A percentile compares a stretch with the other conserved stretches of the same genome.
Conservation (phyloP, 2,113 vertebrate species). For the Bubo blakistoni region DNA sequence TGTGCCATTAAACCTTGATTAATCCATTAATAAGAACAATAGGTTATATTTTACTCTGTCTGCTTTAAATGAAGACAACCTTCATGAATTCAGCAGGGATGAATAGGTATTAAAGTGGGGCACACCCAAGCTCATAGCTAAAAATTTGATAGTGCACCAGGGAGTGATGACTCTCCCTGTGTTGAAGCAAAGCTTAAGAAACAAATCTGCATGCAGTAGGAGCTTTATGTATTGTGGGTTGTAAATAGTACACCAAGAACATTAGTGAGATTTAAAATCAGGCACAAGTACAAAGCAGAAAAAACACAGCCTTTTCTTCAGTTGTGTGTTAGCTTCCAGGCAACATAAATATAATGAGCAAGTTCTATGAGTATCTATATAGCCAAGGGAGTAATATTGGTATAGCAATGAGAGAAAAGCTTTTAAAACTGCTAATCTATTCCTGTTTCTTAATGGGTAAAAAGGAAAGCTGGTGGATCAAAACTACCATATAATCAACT, state of each 20-base stretch:
- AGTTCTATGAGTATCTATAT: not conserved
- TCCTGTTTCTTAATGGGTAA: not conserved
- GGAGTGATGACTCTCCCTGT: not conserved
- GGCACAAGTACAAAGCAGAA: not conserved
- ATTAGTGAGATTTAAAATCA: slow-evolving; percentile 1
- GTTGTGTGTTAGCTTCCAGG: not conserved
- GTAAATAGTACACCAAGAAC: not conserved
- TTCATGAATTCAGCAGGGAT: not conserved
- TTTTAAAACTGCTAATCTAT: not conserved
- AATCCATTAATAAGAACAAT: not conserved
- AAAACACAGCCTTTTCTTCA: not conserved
- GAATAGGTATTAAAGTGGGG: not conserved
- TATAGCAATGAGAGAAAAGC: not conserved
- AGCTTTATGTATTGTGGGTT: not conserved
- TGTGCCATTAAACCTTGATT: slow-evolving; percentile 9
- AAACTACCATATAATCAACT: not conserved
- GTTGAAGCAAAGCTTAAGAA: not conserved
- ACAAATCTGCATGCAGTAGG: not conserved
- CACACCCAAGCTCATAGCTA: not conserved
- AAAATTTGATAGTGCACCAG: not conserved
- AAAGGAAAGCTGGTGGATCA: not conserved
- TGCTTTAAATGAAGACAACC: not conserved
- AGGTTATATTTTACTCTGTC: not conserved
- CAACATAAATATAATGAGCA: slow-evolving; percentile 12
- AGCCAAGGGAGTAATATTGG: not conserved